Base-by-base conservation (phyloP, 2,888 invertebrate genomes). In the Eutolmus rufibarbis region DNA sequence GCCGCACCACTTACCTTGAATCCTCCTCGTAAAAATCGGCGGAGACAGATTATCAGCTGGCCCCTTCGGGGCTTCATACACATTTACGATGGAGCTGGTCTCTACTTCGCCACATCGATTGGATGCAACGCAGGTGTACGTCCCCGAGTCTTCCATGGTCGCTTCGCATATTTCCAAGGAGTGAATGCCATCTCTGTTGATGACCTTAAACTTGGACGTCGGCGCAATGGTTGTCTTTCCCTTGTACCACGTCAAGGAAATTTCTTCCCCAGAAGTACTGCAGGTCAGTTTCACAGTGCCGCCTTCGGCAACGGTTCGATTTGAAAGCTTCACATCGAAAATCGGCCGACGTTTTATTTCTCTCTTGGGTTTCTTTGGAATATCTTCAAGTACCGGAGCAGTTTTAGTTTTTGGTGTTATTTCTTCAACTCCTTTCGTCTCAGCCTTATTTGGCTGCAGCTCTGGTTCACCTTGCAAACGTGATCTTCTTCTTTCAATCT, bases 211-310 rank as follows among this genome's bases (percentile, higher is more conserved):
- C 89, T 92, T 92, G 86, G 88, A 88, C 87, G 89, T 89, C 76
- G 90, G 90, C 1, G 88, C 84, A 57, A 96, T 90, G 31, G 93
- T 91, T n/a, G 93, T 91, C 0, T 96, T 95, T 91, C 97, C 95
- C 91, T 95, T 96, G 87, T 94, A 95, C 97, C 97, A 97, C 81
- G 94, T 94, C 12, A 96, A 93, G 37, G 93, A 93, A 37, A 96
- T 94, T 87, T 96, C 95, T 0, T 94, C 94, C 16, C 96, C 96
- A 76, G 97, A 93, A 16, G 96, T 94, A 88, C 95, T 96, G 91
- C 97, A 97, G 0, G 96, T 96, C 74, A 97, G 92, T 92, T 96
- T 96, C 1, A 97, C 95, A 89, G 95, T 94, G 23, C 96, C 95
- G 0, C 96, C 96, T 90, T 95, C 94, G 0, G 96, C 95, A 4